Base-by-base conservation (phyloP, 92 coral and sea anemone species). In the Montipora capitata region DNA sequence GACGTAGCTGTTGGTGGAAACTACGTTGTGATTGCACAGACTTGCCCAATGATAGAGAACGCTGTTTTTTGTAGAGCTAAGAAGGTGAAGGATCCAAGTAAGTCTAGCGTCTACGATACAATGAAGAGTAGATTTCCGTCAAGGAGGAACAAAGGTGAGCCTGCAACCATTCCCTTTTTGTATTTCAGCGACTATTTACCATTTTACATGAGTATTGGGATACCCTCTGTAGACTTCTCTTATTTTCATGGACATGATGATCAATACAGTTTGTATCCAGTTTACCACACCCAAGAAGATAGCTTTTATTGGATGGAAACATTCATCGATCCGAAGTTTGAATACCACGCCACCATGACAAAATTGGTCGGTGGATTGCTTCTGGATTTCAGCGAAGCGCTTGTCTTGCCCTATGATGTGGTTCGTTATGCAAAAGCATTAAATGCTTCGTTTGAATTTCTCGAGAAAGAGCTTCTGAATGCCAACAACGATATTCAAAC, bases 121-220 rank as follows among this genome's bases (percentile, higher is more conserved):
- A 93, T 95, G 96, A 48, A 62, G 0, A 87, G 81, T 12, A 92
- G 94, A 39, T 14, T 78, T 7, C 88, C 92, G 10, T 11, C 38
- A 1, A 42, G 48, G 7, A 69, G 72, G 38, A 57, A 85, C 42
- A 63, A 67, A 12, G 81, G 65, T 2, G 90, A 95, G 13, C 99
- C 99, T 2, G 15, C 0, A 1, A 88, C 95, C 70, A 7, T 72
- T 5, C 87, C 92, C 17, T 90, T 85, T 68, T 57, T 44, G 1
- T 94, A 90, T 45, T 79, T 87, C 57, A 96, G 99, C 82, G 99
- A 97, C 86, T 97, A 96, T 81, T 85, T 92, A 45, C 94, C 96
- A 10, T 97, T 97, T 52, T 96, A 96, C 62, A 90, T 82, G 89
- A 78, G 74, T 51, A 56, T 91, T 4, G 99, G 98, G 4, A 77